A percentile compares a stretch with the other conserved stretches of the same genome.
These are phyloP conservation scores for Pteropus alecto DNA, from an alignment of 2,113 vertebrate genomes.

Conservation along the genomic window DNA sequence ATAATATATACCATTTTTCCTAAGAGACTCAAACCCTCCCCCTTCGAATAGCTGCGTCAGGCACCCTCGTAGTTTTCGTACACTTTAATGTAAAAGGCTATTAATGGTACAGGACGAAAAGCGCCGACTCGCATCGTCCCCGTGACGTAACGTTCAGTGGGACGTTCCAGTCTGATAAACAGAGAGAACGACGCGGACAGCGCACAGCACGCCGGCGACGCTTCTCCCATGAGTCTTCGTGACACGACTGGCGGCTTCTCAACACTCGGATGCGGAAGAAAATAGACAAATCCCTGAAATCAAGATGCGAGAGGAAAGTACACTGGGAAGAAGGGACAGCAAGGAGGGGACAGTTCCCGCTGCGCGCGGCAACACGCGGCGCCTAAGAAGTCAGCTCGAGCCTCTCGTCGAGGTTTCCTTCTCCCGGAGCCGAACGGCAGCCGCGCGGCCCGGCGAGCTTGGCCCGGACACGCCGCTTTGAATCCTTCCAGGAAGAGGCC, in stretches of 20 bases:
- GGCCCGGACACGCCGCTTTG: not conserved
- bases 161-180: not conserved
- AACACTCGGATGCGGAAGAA: not conserved
- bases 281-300: not conserved
- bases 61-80: not conserved
- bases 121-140: not conserved
- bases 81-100: not conserved
- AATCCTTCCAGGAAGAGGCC: not conserved
- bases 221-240: too few species aligned
- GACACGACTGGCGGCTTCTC: not conserved
- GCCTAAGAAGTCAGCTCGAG: not conserved
- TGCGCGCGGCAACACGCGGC: not conserved
- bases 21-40: not conserved
- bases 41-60: not conserved
- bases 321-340: not conserved
- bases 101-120: not conserved
- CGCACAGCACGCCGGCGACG: rapidly evolving
- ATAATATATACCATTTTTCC: not conserved
- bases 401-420: not conserved
- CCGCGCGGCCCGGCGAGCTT: not conserved
- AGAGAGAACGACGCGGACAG: not conserved
- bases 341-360: too few species aligned
- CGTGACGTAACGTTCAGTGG: not conserved
- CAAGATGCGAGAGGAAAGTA: not conserved
- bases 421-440: rapidly evolving